Percentiles rank a stretch among this genome's conserved stretches.
phyloP scores from a whole-genome alignment of 2,888 invertebrate species.

The Erebia palarica region DNA sequence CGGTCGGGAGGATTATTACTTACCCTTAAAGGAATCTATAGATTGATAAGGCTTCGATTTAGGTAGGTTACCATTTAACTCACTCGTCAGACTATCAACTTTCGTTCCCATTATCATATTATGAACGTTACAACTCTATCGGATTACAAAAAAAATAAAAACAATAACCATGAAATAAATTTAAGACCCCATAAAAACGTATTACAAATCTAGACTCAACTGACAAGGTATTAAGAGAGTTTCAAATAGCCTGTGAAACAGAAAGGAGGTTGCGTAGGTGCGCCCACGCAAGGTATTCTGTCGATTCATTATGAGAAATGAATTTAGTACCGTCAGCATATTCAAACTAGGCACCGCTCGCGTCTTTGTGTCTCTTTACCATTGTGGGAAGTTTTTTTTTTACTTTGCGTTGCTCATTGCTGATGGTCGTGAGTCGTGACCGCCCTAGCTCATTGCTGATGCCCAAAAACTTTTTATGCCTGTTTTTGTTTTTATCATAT shows the following conservation, averaged over 20 bases:
- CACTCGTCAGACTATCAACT: conserved; percentile 28
- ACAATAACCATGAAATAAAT: conserved; percentile 13
- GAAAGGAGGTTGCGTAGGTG: conserved; percentile 40
- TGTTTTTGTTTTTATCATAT: no score
- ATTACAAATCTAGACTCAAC: conserved; percentile 33
- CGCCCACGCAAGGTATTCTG: conserved; percentile 48
- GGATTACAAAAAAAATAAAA: conserved; percentile 31
- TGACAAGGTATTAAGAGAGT: conserved; percentile 15
- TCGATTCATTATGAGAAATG: conserved; percentile 50
- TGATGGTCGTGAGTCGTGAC: no score
- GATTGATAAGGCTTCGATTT: background rate
- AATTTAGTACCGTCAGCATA: conserved; percentile 44
- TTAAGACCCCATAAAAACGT: background rate
- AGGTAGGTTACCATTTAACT: background rate
- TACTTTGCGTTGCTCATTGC: no score
- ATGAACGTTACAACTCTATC: conserved; percentile 29
- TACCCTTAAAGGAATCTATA: no score
- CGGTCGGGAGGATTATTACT: no score
- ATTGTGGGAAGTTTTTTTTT: background rate
- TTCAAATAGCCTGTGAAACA: background rate
- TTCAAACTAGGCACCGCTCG: conserved; percentile 26
- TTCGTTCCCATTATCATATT: conserved; percentile 27
- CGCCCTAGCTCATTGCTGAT: no score
- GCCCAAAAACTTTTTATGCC: no score
- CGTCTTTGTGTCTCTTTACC: conserved; percentile 34